Percentiles rank a stretch among this genome's conserved stretches.
These are phyloP conservation scores for Apodemia duryi DNA, from an alignment of 2,888 invertebrate species.

Conservation along the genomic window DNA sequence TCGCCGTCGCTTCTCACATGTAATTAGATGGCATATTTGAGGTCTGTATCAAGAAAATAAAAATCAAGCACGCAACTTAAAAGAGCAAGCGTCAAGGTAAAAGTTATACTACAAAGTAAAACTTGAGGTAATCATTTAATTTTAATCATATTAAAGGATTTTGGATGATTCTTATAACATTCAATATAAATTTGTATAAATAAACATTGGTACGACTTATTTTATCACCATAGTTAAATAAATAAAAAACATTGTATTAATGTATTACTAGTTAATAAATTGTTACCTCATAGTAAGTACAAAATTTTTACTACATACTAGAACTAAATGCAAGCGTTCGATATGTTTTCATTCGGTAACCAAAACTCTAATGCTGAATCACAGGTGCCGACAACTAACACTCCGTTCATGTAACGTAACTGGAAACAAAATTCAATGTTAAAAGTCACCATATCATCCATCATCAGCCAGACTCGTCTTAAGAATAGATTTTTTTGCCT, in stretches of 20 bases:
- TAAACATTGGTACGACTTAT: neutral
- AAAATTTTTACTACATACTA: conserved; percentile 10
- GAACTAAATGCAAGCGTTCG: conserved; percentile 22
- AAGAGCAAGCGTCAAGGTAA: no score
- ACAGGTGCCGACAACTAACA: conserved; percentile 71
- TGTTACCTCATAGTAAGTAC: conserved; percentile 14
- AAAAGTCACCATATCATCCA: no score
- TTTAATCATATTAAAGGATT: no score
- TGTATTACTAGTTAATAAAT: conserved; percentile 14
- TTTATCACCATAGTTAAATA: conserved; percentile 13
- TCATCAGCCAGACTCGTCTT: no score
- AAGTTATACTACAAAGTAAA: no score
- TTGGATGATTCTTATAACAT: neutral
- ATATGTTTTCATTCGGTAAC: conserved; percentile 55
- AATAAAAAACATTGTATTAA: conserved; percentile 10
- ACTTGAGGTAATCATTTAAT: no score
- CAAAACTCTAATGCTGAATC: conserved; percentile 73
- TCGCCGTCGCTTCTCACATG: no score
- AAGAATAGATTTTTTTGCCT: no score
- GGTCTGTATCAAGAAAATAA: no score
- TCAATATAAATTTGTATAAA: neutral
- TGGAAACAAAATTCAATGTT: conserved; percentile 41
- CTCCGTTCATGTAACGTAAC: conserved; percentile 67
- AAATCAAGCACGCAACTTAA: no score
- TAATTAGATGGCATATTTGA: no score